A percentile compares a stretch with the other conserved stretches of the same genome.
Conservation (phyloP, 53 echinoderm and acorn worm genomes). For the Holothuria scabra region DNA sequence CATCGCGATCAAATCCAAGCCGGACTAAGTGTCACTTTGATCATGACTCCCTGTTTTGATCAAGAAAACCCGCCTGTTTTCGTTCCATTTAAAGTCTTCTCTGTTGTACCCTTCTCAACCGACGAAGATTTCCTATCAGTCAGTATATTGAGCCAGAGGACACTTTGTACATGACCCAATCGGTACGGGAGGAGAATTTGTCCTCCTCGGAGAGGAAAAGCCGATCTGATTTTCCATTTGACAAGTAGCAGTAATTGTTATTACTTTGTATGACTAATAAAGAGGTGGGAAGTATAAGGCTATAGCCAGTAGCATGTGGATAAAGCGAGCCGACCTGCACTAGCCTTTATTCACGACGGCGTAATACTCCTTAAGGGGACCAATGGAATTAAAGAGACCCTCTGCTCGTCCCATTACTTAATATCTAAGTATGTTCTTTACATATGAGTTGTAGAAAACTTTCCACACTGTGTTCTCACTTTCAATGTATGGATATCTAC, state of each 20-base stretch:
- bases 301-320: slow-evolving; percentile 11
- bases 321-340: slow-evolving; percentile 24
- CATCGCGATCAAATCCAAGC: slow-evolving; percentile 16
- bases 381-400: too few species aligned
- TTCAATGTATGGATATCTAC: too few species aligned
- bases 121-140: neutral
- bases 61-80: slow-evolving; percentile 21
- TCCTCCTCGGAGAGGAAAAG: slow-evolving; percentile 6
- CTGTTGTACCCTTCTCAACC: neutral
- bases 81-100: slow-evolving; percentile 14
- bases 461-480: too few species aligned
- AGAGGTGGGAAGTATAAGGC: neutral
- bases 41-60: too few species aligned
- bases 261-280: slow-evolving; percentile 36
- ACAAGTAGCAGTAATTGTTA: slow-evolving; percentile 40
- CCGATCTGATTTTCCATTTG: slow-evolving; percentile 22
- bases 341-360: slow-evolving; percentile 33
- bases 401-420: too few species aligned
- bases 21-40: slow-evolving; percentile 5
- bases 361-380: slow-evolving; percentile 18
- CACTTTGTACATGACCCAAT: neutral
- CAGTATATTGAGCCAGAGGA: slow-evolving; percentile 2
- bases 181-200: neutral
- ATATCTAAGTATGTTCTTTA: too few species aligned
- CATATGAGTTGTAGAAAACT: too few species aligned